Conservation (phyloP, 1,140 invertebrate species). For the Tigriopus japonicus region DNA sequence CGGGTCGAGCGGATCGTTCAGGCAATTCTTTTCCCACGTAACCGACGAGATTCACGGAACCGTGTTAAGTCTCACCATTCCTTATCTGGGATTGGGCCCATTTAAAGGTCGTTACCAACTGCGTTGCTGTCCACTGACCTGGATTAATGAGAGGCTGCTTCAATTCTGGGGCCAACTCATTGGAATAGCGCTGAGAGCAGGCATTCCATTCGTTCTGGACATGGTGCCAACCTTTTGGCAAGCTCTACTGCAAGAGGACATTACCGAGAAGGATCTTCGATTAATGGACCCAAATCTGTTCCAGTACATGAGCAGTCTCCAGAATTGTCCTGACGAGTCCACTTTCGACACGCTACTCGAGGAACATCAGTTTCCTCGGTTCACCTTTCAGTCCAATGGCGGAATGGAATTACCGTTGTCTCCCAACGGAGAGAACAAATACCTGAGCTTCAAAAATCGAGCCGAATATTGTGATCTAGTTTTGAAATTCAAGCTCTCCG, state of each 20-base stretch:
- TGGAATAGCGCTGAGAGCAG: slow-evolving; percentile 27
- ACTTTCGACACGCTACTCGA: slow-evolving; percentile 8
- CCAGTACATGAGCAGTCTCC: slow-evolving; percentile 26
- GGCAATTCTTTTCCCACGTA: slow-evolving; percentile 27
- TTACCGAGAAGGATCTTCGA: slow-evolving; percentile 23
- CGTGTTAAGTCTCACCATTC: slow-evolving; percentile 22
- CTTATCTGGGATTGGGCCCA: slow-evolving; percentile 21
- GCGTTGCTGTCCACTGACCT: slow-evolving; percentile 24
- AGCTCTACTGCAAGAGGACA: slow-evolving; percentile 21
- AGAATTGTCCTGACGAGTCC: slow-evolving; percentile 21
- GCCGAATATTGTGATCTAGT: slow-evolving; percentile 25
- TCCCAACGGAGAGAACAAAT: slow-evolving; percentile 21
- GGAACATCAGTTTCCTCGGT: slow-evolving; percentile 7
- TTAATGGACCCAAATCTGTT: slow-evolving; percentile 26
- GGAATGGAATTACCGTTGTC: slow-evolving; percentile 24
- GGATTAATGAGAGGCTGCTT: slow-evolving; percentile 26
- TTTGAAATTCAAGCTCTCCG: slow-evolving; percentile 22
- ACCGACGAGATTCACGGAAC: slow-evolving; percentile 24
- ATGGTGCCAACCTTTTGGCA: slow-evolving; percentile 26
- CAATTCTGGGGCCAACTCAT: slow-evolving; percentile 28
- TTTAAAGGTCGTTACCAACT: slow-evolving; percentile 24
- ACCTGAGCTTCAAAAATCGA: slow-evolving; percentile 23
- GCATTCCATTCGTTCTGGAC: slow-evolving; percentile 27
- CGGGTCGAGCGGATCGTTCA: slow-evolving; percentile 29
- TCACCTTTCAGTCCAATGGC: background rate